Evolutionary conservation across 2,797 vertebrate species (phyloP).

Genomic region (Sebastes goodei): DNA sequence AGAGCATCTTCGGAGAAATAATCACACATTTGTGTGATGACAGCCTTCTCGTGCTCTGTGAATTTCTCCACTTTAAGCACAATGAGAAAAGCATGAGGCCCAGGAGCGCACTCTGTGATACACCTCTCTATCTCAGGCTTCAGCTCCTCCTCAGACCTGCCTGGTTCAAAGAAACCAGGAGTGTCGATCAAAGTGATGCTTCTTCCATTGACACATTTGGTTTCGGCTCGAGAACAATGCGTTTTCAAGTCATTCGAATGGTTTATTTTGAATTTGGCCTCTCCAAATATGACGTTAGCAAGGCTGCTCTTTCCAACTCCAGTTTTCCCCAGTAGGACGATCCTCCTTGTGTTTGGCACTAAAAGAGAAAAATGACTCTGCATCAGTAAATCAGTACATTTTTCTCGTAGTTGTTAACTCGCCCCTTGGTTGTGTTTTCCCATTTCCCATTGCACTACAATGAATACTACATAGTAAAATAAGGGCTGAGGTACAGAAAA

Average conservation of each 20-base stretch:
- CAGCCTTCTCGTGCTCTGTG: slow-evolving; percentile 16
- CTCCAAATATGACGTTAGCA: neutral
- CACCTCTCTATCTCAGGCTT: too few species aligned
- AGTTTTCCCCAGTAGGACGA: neutral
- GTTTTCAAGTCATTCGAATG: neutral
- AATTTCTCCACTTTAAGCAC: slow-evolving; percentile 16
- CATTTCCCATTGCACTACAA: accelerated
- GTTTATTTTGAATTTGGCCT: neutral
- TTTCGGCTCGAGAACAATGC: neutral
- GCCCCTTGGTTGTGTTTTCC: too few species aligned
- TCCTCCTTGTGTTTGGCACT: neutral
- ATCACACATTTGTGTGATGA: neutral
- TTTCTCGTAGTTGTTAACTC: accelerated
- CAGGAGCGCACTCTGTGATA: too few species aligned
- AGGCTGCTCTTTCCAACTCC: slow-evolving; percentile 22
- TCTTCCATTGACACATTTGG: neutral
- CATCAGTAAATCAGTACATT: neutral
- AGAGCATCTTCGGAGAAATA: slow-evolving; percentile 3
- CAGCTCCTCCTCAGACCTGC: too few species aligned
- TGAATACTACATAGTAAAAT: too few species aligned
- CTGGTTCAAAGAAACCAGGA: too few species aligned
- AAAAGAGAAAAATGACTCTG: neutral
- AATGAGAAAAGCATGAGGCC: slow-evolving; percentile 9
- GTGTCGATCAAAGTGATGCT: too few species aligned
- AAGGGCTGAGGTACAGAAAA: too few species aligned